Evolutionary conservation across 2,113 vertebrate species (phyloP), one percentile per base, ranked within the genome.

Genomic region (Gopherus flavomarginatus): DNA sequence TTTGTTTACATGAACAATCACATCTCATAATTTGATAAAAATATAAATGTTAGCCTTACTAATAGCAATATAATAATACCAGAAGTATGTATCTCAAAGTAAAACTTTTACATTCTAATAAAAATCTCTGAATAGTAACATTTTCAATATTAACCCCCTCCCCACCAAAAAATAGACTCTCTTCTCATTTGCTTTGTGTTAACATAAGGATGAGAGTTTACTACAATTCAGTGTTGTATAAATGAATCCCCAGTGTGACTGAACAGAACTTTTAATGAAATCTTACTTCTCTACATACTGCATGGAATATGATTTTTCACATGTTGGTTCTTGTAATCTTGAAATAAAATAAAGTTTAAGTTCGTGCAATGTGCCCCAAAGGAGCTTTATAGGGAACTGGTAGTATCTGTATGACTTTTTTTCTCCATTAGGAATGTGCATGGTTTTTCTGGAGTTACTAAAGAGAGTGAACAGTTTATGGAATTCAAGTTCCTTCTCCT

Each of bases 231-330:
- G 54, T 31, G 8, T 19, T 80, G 52, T 11, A 35, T 17, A 53
- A 27, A 11, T 35, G 26, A 93, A 91, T 83, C 4, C 27, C 56
- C 49, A 72, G n/a, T 2, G 19, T 2, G 14, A 3, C 24, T 11
- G 35, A 89, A 83, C 6, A 95, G n/a, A 95, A 90, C 35, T 89
- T 94, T 22, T 50, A 59, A 65, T 27, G 38, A 90, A 88, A 59
- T 21, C 90, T 38, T 85, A 2, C 59, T 56, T 87, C 75, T 49
- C 38, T n/a, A 6, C 12, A 93, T 85, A 59, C 56, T 90, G 69
- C 35, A 77, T 57, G 56, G 11, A 78, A 16, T 5, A 1, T 31
- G 84, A 69, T 17, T 77, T 90, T 72, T 27, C 13, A 72, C 12
- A 75, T 26, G 7, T n/a, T 79, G 22, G 79, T 56, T 85, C 24